phyloP scores from a whole-genome alignment of 1,140 invertebrate species.

The Drosophila repleta region DNA sequence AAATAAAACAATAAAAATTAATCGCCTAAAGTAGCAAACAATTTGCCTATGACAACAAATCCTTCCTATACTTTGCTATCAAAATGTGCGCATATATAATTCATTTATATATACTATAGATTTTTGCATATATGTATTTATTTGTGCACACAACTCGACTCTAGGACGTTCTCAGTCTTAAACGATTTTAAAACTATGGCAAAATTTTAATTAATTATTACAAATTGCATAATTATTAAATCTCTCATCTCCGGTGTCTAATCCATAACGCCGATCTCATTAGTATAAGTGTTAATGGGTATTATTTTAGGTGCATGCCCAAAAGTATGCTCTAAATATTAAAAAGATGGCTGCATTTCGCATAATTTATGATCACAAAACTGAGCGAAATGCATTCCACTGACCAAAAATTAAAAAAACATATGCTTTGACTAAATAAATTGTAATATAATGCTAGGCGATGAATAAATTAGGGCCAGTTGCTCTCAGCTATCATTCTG shows the following conservation, averaged over 20 bases:
- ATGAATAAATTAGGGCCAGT: constrained; percentile 71
- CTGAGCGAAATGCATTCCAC: constrained; percentile 71
- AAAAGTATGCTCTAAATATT: constrained; percentile 43
- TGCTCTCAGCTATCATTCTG: constrained; percentile 61
- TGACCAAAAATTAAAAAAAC: constrained; percentile 48
- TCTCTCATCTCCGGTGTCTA: constrained; percentile 61
- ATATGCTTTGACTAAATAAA: constrained; percentile 73
- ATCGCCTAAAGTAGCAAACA: constrained; percentile 69
- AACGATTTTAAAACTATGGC: constrained; percentile 81
- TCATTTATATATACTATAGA: constrained; percentile 18
- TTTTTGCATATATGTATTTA: constrained; percentile 13
- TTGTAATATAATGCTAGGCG: constrained; percentile 64
- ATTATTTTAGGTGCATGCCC: constrained; percentile 27
- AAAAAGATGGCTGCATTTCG: constrained; percentile 68
- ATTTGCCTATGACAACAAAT: constrained; percentile 71
- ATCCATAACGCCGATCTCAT: constrained; percentile 55
- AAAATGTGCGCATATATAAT: constrained; percentile 25
- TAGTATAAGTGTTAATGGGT: constrained; percentile 56
- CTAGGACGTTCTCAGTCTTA: constrained; percentile 82
- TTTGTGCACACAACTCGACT: constrained; percentile 61
- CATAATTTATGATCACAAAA: constrained; percentile 75
- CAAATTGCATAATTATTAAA: constrained; percentile 80
- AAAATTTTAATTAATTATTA: constrained; percentile 82
- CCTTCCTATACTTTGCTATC: constrained; percentile 19
- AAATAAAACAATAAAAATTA: constrained; percentile 73